Conservation (phyloP, 2,113 vertebrate genomes). For the Saguinus midas region DNA sequence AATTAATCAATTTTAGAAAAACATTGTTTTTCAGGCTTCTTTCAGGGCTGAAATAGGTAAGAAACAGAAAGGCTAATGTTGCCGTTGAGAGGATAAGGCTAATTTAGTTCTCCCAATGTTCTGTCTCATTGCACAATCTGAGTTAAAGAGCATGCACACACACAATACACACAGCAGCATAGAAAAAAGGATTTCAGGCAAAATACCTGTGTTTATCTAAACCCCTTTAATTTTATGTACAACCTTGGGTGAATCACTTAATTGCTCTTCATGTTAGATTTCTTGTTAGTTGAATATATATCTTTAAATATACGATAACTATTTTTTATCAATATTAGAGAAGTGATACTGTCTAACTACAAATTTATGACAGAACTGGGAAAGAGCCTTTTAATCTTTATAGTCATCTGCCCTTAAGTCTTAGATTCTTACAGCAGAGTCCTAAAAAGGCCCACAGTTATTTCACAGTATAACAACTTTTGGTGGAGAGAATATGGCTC, state of each 20-base stretch:
- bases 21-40: neutral
- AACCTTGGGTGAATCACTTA: neutral
- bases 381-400: neutral
- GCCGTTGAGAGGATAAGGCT: neutral
- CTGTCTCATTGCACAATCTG: neutral
- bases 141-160: neutral
- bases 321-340: neutral
- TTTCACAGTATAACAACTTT: neutral
- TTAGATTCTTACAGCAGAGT: neutral
- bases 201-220: neutral
- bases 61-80: neutral
- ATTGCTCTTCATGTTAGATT: constrained; percentile 1
- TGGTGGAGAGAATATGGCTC: neutral
- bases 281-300: neutral
- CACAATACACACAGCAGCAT: neutral
- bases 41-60: neutral
- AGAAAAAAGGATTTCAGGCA: neutral
- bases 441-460: neutral
- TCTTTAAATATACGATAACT: neutral
- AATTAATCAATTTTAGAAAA: constrained; percentile 42
- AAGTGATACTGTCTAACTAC: neutral
- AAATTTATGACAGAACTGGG: neutral
- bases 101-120: constrained; percentile 15
- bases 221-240: constrained; percentile 30
- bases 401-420: neutral